phyloP scores from a whole-genome alignment of 2,113 vertebrate species.

The Chionis minor region DNA sequence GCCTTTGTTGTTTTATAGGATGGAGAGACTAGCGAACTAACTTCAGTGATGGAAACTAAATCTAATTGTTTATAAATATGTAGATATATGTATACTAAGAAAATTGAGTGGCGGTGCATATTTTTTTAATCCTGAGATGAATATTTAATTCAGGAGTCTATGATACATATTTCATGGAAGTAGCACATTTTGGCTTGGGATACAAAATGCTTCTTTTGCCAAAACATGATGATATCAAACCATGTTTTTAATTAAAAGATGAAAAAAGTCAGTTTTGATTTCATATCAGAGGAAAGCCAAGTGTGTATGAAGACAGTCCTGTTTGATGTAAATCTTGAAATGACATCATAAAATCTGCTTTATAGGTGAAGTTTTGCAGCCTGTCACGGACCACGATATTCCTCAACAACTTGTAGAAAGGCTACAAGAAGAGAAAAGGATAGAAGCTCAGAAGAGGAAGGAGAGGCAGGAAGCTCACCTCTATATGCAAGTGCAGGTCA shows the following conservation, averaged over 20 bases:
- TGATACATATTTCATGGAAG: not conserved
- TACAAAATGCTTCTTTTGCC: not conserved
- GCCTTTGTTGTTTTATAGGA: not conserved
- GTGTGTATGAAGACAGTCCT: not conserved
- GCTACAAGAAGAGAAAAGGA: constrained; percentile 97
- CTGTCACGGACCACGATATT: constrained; percentile 96
- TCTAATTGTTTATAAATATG: not conserved
- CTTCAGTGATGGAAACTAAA: not conserved
- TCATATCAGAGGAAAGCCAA: not conserved
- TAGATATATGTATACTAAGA: not conserved
- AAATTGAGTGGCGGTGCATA: not conserved
- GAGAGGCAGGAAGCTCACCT: constrained; percentile 98
- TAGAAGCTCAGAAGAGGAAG: constrained; percentile 98
- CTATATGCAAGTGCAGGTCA: constrained; percentile 99
- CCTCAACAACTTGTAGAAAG: constrained; percentile 97
- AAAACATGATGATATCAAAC: not conserved
- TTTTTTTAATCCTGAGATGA: not conserved
- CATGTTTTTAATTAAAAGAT: not conserved
- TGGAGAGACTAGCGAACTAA: not conserved
- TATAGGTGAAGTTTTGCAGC: constrained; percentile 91
- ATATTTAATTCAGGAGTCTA: not conserved
- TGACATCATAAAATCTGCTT: not conserved
- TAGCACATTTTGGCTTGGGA: not conserved
- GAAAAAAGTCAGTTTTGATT: not conserved
- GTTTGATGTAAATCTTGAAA: not conserved